Base-by-base conservation (phyloP, 23 tunicate genomes). In the Oikopleura dioica region DNA sequence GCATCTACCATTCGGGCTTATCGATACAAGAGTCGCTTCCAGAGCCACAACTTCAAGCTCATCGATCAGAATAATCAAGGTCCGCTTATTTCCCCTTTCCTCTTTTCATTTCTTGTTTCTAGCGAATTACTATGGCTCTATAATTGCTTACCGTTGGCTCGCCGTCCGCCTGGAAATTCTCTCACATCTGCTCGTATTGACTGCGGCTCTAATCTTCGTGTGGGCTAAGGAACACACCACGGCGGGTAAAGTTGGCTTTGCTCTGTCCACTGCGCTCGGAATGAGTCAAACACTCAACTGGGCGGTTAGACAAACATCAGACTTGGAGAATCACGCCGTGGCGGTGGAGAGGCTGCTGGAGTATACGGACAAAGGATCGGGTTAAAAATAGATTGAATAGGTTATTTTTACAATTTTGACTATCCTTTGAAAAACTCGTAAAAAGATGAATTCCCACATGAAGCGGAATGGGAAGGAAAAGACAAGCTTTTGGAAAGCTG, bases 241-340 rank as follows among this genome's bases (percentile, higher is more conserved):
- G 55, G 55, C 55, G 9, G 55, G 55, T 44, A 44, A 44, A 44
- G 55, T 44, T 44, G 55, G 55, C 9, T 44, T 44, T 44, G 55
- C 55, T 44, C 55, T 44, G 9, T 44, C 55, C 16, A 35, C 78
- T 36, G 67, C 67, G 72, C 36, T 59, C 35, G 79, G 82, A 86
- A 80, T 89, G 24, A 89, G 91, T 1, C 92, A 89, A 69, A 89
- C 96, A n/a, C 68, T 89, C 77, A 89, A 89, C 76, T 89, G 96
- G 96, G 72, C 84, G 81, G 96, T 89, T 31, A 77, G 96, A 38
- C 96, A 89, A 75, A 79, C 92, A 1, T 84, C 89, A 44, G 96
- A 89, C 37, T 50, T 89, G 36, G 96, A 89, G 38, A 85, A 86
- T 1, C 85, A 89, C 80, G 84, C 84, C 36, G 96, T 89, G n/a